Percentiles rank a stretch among this genome's conserved stretches.
These are phyloP conservation scores for Planiliza haematocheilus DNA, from an alignment of 2,113 vertebrate genomes.

Conservation along the genomic window DNA sequence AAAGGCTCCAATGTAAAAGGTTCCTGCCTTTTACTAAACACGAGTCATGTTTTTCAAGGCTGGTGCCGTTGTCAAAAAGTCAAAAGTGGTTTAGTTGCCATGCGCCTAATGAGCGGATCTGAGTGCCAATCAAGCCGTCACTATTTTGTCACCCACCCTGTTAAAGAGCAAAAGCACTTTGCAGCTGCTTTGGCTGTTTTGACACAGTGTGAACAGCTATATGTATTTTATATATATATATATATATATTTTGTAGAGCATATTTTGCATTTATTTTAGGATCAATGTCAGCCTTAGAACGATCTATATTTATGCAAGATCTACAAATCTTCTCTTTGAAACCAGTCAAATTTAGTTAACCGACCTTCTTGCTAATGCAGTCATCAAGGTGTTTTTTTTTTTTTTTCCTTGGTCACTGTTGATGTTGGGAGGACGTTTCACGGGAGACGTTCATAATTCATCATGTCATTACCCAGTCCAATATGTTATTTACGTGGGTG, in stretches of 20 bases:
- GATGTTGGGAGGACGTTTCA: slow-evolving; percentile 68
- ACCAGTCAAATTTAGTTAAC: slow-evolving; percentile 28
- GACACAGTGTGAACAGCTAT: not conserved
- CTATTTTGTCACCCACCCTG: slow-evolving; percentile 54
- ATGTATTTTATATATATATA: too few species aligned
- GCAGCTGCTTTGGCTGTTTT: slow-evolving; percentile 30
- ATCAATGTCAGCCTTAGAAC: slow-evolving; percentile 28
- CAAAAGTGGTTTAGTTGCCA: slow-evolving; percentile 69
- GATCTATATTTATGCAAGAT: slow-evolving; percentile 14
- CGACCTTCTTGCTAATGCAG: slow-evolving; percentile 55
- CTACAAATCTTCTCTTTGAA: slow-evolving; percentile 43
- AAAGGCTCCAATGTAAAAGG: slow-evolving; percentile 71
- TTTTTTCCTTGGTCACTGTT: slow-evolving; percentile 71
- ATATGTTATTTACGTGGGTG: slow-evolving; percentile 83
- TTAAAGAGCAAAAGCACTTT: slow-evolving; percentile 58
- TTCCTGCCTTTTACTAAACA: slow-evolving; percentile 69
- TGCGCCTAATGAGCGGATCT: slow-evolving; percentile 67
- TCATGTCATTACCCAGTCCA: slow-evolving; percentile 80
- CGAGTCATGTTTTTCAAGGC: slow-evolving; percentile 67
- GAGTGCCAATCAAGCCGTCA: slow-evolving; percentile 58
- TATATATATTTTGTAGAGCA: not conserved
- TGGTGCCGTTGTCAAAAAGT: slow-evolving; percentile 68
- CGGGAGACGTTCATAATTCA: slow-evolving; percentile 80
- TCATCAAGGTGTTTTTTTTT: slow-evolving; percentile 75
- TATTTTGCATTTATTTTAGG: slow-evolving; percentile 23